Evolutionary conservation across 2,797 vertebrate species (phyloP), one percentile per base, ranked within the genome.

Genomic region (Mastacembelus armatus): DNA sequence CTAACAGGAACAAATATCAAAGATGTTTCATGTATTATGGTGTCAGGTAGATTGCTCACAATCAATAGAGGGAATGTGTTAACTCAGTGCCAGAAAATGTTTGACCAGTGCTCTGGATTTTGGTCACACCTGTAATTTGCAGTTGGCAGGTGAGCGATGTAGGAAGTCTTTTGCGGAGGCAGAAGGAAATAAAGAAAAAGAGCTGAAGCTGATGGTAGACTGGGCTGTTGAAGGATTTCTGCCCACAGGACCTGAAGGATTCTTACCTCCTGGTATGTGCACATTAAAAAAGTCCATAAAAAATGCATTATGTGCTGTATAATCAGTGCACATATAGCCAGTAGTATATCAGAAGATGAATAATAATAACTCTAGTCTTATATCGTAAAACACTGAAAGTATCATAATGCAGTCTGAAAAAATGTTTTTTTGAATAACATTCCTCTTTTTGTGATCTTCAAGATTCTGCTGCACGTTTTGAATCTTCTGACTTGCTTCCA

Each of bases 221-320:
- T 95, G 94, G 94, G 94, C 93, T 24, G 76, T 67, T n/a, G 85
- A 65, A 24, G 94, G 93, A 16, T 95, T 95, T 76, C 78, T 91
- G 36, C 94, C 94, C 1, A 60, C 67, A 9, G 94, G 94, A 58
- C 85, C 94, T 0, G 67, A 85, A 0, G 92, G 92, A 27, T 91
- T 94, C 61, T 1, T 47, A 3, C 77, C 90, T 21, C 36, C 54
- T 51, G 71, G 92, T 94, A 85, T 15, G 78, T 47, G 14, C 6
- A 32, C 38, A 1, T 39, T 42, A 24, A 33, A 26, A n/a, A 42
- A 32, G n/a, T 8, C 12, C 19, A 35, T 26, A 33, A 7, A 26
- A 33, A 32, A 32, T 40, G 16, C 38, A 9, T 18, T 8, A 19
- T 18, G 38, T 10, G 8, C 38, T 40, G 8, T 18, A 4, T 8